phyloP scores from a whole-genome alignment of 2,113 vertebrate genomes.

The Drymodes brunneopygia region DNA sequence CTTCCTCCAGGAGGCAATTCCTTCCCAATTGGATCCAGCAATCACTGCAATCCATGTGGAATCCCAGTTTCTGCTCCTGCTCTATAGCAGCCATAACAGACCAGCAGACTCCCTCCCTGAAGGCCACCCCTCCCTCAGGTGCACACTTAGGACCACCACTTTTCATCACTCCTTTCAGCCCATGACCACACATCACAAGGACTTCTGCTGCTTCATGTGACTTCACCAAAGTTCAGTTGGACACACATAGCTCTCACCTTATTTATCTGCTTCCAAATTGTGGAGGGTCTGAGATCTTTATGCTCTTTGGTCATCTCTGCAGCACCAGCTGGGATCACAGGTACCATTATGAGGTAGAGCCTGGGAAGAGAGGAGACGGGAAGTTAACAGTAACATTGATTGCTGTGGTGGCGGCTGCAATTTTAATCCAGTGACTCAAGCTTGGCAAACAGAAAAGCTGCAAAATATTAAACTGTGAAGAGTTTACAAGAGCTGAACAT shows the following conservation, averaged over 20 bases:
- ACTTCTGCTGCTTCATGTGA: neutral
- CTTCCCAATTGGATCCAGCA: neutral
- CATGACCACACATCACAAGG: fast-evolving
- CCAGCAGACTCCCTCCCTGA: neutral
- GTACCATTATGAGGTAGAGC: neutral
- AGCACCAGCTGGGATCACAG: neutral
- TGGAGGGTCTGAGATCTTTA: neutral
- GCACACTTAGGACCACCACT: neutral
- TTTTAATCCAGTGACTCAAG: constrained; percentile 29
- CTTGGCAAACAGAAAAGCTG: constrained; percentile 18
- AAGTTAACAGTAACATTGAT: neutral
- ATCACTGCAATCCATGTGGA: neutral
- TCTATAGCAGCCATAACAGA: neutral
- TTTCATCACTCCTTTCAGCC: neutral
- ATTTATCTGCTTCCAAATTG: neutral
- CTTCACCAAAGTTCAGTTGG: neutral
- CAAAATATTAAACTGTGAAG: constrained; percentile 40
- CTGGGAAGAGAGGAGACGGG: neutral
- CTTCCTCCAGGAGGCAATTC: neutral
- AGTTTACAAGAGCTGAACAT: constrained; percentile 43
- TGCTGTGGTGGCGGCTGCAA: neutral
- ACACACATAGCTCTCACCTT: neutral
- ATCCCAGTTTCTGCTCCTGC: neutral
- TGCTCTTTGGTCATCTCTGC: neutral
- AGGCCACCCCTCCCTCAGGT: neutral